Percentiles rank a stretch among this genome's conserved stretches.
These are phyloP conservation scores for Apodemia duryi DNA, from an alignment of 2,888 invertebrate species.

Conservation along the genomic window DNA sequence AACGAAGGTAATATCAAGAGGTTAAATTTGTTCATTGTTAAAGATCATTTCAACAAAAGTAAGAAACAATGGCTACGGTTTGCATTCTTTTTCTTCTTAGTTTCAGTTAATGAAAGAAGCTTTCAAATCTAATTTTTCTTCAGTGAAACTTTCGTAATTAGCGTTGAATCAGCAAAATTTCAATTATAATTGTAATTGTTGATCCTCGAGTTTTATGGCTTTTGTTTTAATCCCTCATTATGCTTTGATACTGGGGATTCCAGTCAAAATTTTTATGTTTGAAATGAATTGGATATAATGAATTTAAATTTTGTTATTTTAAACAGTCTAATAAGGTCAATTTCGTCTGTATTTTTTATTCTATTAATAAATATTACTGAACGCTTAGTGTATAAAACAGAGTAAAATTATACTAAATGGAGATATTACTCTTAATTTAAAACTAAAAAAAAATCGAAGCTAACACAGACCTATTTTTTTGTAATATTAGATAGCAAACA, in stretches of 20 bases:
- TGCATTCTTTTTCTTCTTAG: constrained; percentile 12
- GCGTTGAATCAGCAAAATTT: constrained; percentile 12
- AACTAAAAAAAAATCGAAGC: too few species aligned
- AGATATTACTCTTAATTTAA: too few species aligned
- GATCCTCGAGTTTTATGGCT: constrained; percentile 15
- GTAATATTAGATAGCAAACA: too few species aligned
- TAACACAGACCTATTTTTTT: too few species aligned
- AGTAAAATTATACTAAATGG: too few species aligned
- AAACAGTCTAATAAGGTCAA: neutral
- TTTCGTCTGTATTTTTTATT: neutral
- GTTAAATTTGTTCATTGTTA: neutral
- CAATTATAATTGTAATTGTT: constrained; percentile 16
- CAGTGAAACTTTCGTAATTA: constrained; percentile 13
- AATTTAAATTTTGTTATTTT: neutral
- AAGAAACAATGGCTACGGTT: constrained; percentile 1
- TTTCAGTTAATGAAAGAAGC: constrained; percentile 14
- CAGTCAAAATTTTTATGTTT: neutral
- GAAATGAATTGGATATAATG: neutral
- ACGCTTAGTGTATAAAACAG: too few species aligned
- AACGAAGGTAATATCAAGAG: constrained; percentile 1
- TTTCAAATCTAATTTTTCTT: constrained; percentile 16
- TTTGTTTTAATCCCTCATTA: constrained; percentile 13
- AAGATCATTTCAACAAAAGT: neutral
- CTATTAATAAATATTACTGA: neutral
- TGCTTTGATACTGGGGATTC: constrained; percentile 11